Percentiles rank a stretch among this genome's conserved stretches.
Evolutionary conservation across 1,140 invertebrate species (phyloP).

Genomic region (Aphelinus certus): DNA sequence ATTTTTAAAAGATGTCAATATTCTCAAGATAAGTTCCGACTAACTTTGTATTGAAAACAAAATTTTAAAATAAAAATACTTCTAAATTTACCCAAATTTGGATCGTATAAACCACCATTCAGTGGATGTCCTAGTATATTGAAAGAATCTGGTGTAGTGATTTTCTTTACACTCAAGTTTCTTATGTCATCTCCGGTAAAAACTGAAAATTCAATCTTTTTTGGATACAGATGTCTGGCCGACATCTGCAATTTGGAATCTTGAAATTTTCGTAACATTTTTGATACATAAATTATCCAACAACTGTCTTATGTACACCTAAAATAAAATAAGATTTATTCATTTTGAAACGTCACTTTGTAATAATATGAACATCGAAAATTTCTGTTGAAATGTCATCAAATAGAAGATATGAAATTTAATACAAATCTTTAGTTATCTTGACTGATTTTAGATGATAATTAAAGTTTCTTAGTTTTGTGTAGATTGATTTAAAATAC

Average conservation of each 20-base stretch:
- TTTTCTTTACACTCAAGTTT: constrained; percentile 86
- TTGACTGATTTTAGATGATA: no score
- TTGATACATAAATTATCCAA: neutral
- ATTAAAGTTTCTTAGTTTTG: no score
- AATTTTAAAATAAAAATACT: constrained; percentile 3
- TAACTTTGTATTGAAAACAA: no score
- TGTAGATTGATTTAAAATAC: no score
- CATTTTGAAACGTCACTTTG: no score
- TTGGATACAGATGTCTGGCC: constrained; percentile 62
- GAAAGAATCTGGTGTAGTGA: constrained; percentile 85
- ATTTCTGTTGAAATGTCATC: no score
- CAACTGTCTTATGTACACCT: neutral
- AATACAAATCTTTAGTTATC: no score
- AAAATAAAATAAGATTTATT: neutral
- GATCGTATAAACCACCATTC: constrained; percentile 88
- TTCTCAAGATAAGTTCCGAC: no score
- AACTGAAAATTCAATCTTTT: constrained; percentile 73
- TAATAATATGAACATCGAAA: no score
- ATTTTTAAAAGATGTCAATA: neutral
- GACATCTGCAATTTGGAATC: constrained; percentile 11
- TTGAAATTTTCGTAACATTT: constrained; percentile 20
- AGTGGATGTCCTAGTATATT: constrained; percentile 86
- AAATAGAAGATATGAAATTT: no score
- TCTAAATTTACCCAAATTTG: constrained; percentile 71
- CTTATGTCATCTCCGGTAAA: constrained; percentile 86